A percentile compares a stretch with the other conserved stretches of the same genome.
phyloP scores from a whole-genome alignment of 2,113 vertebrate genomes.

The Salminus brasiliensis region DNA sequence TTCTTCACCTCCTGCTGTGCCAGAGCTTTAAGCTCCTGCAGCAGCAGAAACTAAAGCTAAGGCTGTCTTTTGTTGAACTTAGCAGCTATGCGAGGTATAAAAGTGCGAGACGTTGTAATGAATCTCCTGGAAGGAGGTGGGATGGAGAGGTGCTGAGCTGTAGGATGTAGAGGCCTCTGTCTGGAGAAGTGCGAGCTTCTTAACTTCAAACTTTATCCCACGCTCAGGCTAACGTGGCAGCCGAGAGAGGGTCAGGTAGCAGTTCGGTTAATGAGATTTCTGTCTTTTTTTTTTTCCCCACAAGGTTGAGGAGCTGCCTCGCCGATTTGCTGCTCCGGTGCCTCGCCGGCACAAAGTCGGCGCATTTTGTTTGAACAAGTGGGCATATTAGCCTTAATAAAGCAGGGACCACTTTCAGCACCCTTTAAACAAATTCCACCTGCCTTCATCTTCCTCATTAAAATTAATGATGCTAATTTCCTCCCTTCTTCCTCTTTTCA shows the following conservation, averaged over 20 bases:
- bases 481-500: conserved; percentile 17
- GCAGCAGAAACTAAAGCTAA: background rate
- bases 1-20: background rate
- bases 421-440: conserved; percentile 36
- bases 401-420: conserved; percentile 14
- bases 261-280: conserved; percentile 61
- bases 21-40: conserved; percentile 5
- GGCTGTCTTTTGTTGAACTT: conserved; percentile 13
- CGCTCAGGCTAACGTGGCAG: conserved; percentile 28
- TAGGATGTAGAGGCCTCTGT: conserved; percentile 17
- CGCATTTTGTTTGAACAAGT: conserved; percentile 54
- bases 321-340: conserved; percentile 21
- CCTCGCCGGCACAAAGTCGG: conserved; percentile 23
- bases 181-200: conserved; percentile 13
- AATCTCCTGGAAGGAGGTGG: conserved; percentile 14
- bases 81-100: conserved; percentile 27
- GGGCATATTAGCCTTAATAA: conserved; percentile 48
- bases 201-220: conserved; percentile 12
- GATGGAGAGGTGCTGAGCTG: conserved; percentile 12
- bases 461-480: conserved; percentile 31
- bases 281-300: background rate
- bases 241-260: conserved; percentile 47
- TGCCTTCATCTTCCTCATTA: conserved; percentile 9
- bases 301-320: conserved; percentile 50
- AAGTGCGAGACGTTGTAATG: conserved; percentile 29